Evolutionary conservation across 2,888 invertebrate species (phyloP).

Genomic region (Caenorhabditis auriculariae): DNA sequence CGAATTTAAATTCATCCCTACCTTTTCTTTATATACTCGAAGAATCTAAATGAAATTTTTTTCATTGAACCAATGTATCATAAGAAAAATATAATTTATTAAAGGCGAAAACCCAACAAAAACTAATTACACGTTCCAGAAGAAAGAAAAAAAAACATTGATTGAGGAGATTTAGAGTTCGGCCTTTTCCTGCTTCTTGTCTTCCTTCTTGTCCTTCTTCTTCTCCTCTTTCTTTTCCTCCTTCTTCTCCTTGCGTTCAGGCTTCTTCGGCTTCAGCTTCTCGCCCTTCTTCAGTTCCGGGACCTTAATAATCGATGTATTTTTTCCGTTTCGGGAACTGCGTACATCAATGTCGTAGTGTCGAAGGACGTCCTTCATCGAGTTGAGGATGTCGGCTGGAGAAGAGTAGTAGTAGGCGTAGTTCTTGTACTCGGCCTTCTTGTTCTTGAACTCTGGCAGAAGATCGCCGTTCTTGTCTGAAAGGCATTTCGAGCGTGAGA

Average conservation of each 20-base stretch:
- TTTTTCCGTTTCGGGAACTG: conserved; percentile 3
- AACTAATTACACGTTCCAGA: conserved; percentile 7
- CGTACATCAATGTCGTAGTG: conserved; percentile 53
- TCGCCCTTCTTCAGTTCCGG: conserved; percentile 58
- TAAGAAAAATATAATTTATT: conserved; percentile 1
- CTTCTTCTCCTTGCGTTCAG: conserved; percentile 45
- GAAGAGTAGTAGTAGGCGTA: conserved; percentile 63
- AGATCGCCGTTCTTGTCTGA: conserved; percentile 60
- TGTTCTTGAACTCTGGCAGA: conserved; percentile 59
- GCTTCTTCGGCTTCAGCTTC: conserved; percentile 56
- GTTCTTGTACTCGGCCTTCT: conserved; percentile 63
- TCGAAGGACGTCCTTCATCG: conserved; percentile 60
- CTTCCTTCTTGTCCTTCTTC: no score
- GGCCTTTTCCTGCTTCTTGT: conserved; percentile 11
- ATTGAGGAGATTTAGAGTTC: conserved; percentile 9
- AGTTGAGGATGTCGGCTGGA: conserved; percentile 62
- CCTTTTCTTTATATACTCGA: no score
- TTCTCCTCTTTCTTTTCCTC: conserved; percentile 21
- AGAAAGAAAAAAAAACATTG: background rate
- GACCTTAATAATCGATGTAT: conserved; percentile 21
- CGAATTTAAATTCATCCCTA: no score
- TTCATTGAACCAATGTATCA: no score
- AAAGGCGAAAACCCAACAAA: background rate
- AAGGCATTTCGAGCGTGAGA: background rate
- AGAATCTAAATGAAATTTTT: no score